Evolutionary conservation across 2,888 invertebrate species (phyloP), one percentile per base, ranked within the genome.

Genomic region (Rotaria sp.): DNA sequence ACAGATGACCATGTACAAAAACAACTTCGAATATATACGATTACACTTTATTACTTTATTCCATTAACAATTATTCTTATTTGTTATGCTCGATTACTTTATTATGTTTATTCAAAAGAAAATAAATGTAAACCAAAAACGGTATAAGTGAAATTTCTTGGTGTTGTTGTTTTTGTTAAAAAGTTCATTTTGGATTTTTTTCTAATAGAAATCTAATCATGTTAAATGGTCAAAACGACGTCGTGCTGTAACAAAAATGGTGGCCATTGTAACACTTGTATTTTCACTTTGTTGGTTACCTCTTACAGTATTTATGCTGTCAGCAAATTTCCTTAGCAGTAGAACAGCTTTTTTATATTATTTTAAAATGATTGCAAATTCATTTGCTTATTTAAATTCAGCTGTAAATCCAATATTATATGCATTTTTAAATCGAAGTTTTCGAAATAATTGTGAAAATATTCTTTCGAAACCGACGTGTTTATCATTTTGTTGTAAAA

Each of bases 241-340:
- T 52, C 50, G 55, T 11, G 26, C 52, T 15, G 87, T 87, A 7
- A 87, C 85, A 26, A 87, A 57, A 50, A 85, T 87, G 85, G 85
- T 85, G 2, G 87, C 85, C 8, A 59, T 87, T 35, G 85, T 87
- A 10, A 85, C 85, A 21, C 52, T 87, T 55, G 85, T 84, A 26
- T 87, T 87, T 59, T 85, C 84, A 26, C 41, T 87, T 41, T 87
- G 87, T 35, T 87, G 87, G 87, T 74, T 87, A 15, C 85, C 87
- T n/a, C 84, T 85, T 13, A 85, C 85, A 35, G 80, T 86, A n/a
- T 85, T 55, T 30, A 85, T 86, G 8, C 41, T 86, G 21, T 41
- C 59, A n/a, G 26, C 50, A n/a, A 50, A 30, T 50, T 10, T 48
- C 1, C 30, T 50, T 26, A 30, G 38, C 1, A 52, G 10, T 30